Conservation (phyloP, 2,113 vertebrate genomes). For the Hyaena hyaena region DNA sequence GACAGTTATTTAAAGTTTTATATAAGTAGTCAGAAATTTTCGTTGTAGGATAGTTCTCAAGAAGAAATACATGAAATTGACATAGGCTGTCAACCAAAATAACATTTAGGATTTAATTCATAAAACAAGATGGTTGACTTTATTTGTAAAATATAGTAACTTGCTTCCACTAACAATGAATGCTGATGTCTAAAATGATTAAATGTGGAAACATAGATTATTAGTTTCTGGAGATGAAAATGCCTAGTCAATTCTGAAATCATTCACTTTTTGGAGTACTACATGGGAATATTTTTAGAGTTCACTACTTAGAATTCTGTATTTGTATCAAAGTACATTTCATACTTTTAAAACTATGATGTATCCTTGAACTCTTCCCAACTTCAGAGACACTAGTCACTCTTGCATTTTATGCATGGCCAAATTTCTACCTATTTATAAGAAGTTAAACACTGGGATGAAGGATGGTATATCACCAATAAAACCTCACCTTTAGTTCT, state of each 20-base stretch:
- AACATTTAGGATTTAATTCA: constrained; percentile 25
- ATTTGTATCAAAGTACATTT: constrained; percentile 32
- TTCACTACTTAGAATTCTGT: constrained; percentile 9
- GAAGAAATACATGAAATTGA: constrained; percentile 38
- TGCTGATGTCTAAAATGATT: neutral
- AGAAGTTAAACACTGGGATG: constrained; percentile 21
- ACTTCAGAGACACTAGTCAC: neutral
- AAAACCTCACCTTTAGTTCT: constrained; percentile 53
- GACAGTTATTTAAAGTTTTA: neutral
- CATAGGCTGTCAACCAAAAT: neutral
- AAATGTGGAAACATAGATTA: neutral
- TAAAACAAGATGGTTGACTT: neutral
- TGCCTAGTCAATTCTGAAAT: constrained; percentile 2
- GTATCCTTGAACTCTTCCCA: neutral
- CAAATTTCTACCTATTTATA: neutral
- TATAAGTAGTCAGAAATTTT: neutral
- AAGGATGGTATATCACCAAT: neutral
- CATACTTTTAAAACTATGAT: neutral
- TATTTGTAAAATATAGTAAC: neutral
- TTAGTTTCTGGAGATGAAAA: neutral
- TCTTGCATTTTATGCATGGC: neutral
- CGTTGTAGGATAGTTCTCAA: constrained; percentile 25
- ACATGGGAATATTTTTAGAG: constrained; percentile 42
- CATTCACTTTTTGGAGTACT: neutral
- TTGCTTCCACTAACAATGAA: neutral